Conservation (phyloP, 2,113 vertebrate genomes). For the Potamarius usumacintae region DNA sequence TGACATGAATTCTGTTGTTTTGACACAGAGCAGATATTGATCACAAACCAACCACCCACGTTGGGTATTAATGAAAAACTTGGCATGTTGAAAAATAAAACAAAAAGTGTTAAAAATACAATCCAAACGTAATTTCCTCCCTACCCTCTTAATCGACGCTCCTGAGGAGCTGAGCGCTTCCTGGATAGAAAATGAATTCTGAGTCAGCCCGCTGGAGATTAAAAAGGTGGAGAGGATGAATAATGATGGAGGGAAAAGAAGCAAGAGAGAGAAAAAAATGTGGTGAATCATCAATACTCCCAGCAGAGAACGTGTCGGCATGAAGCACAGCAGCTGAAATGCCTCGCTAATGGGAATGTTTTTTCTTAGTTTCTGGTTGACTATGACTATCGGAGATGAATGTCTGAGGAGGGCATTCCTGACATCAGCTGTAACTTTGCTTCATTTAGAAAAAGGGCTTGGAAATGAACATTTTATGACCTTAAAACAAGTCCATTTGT, state of each 20-base stretch:
- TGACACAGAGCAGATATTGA: slow-evolving; percentile 24
- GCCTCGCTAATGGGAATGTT: slow-evolving; percentile 46
- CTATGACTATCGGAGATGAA: slow-evolving; percentile 19
- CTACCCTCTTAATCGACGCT: slow-evolving; percentile 77
- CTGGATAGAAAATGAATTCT: slow-evolving; percentile 76
- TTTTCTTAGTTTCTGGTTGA: slow-evolving; percentile 18
- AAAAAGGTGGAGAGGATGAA: slow-evolving; percentile 77
- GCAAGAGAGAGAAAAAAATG: slow-evolving; percentile 57
- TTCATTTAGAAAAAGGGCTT: not conserved
- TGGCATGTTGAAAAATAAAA: not conserved
- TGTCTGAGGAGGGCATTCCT: not conserved
- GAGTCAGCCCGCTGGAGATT: slow-evolving; percentile 80
- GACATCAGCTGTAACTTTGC: not conserved
- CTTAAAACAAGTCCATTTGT: not conserved
- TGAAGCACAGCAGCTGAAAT: slow-evolving; percentile 64
- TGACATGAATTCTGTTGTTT: not conserved
- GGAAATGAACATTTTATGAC: not conserved
- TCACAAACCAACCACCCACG: slow-evolving; percentile 60
- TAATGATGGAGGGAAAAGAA: slow-evolving; percentile 76
- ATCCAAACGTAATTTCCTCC: slow-evolving; percentile 70
- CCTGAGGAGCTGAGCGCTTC: slow-evolving; percentile 73
- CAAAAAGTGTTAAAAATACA: slow-evolving; percentile 69
- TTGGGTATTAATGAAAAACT: slow-evolving; percentile 65
- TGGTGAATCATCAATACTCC: slow-evolving; percentile 77
- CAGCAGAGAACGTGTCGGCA: slow-evolving; percentile 69